Base-by-base conservation (phyloP, 2,797 vertebrate genomes). In the Spinus olivaceus region DNA sequence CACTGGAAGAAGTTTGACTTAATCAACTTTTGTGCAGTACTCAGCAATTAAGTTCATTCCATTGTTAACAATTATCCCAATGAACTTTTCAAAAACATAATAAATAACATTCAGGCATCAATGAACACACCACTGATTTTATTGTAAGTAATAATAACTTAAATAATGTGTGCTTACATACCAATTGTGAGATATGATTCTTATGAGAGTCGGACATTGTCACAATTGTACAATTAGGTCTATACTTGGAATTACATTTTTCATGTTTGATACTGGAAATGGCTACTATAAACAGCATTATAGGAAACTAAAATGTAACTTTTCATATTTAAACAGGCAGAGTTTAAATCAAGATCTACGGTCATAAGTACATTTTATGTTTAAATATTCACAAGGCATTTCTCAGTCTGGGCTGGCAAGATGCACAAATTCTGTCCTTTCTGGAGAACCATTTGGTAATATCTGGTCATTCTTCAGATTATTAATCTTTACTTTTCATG, bases 401-500 rank as follows among this genome's bases (percentile, higher is more conserved):
- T 79, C 33, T 87, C 69, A 85, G 2, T 57, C 49, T 84, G 53
- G 41, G 88, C 47, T 86, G 56, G 60, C 53, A 90, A 94, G 94
- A 89, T 95, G 88, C 77, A 92, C 95, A 97, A 97, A 96, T 96
- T 95, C 95, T 96, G 94, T 94, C 94, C 88, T 85, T 95, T 94
- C 50, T 85, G 71, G 6, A 77, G 54, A 71, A 78, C 17, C 57
- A 74, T 15, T 46, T 83, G 33, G 21, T 90, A 63, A 76, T 35
- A 71, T 81, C 56, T 86, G 41, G 25, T 64, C 70, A 66, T 76
- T 71, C 46, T 81, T 44, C 33, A n/a, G 12, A 86, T 92, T 59
- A 81, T 7, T 53, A 27, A 54, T 82, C 89, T 81, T 78, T 7
- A 50, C 12, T 91, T 90, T 83, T 60, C 54, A 67, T 44, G 69